phyloP scores from a whole-genome alignment of 2,113 vertebrate genomes.

The Syngnathoides biaculeatus region DNA sequence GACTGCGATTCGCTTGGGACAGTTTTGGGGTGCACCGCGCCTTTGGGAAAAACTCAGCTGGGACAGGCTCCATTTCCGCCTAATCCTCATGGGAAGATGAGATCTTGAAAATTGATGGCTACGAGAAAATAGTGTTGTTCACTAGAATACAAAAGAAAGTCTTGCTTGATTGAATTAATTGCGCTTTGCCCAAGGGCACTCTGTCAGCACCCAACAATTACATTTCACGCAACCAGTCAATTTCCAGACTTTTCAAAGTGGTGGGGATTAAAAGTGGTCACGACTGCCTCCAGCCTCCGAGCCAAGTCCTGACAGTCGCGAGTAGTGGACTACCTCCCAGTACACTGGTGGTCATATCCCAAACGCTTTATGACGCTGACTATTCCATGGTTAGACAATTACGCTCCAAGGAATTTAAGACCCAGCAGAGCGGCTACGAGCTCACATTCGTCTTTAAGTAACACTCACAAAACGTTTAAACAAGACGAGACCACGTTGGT shows the following conservation, averaged over 20 bases:
- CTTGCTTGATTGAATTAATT: neutral
- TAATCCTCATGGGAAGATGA: neutral
- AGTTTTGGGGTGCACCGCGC: too few relatives aligned
- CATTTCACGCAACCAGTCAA: too few relatives aligned
- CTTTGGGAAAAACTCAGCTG: too few relatives aligned
- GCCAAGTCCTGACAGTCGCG: neutral
- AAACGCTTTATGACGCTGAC: slow-evolving; percentile 29
- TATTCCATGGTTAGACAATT: slow-evolving; percentile 24
- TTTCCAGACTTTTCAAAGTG: neutral
- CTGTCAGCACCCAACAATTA: too few relatives aligned
- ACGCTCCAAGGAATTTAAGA: slow-evolving; percentile 27
- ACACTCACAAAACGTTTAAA: slow-evolving; percentile 7
- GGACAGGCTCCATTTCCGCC: neutral
- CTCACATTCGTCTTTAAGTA: slow-evolving; percentile 21
- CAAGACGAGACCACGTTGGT: neutral
- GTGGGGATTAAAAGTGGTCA: neutral
- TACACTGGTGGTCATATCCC: neutral
- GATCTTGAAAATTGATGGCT: neutral
- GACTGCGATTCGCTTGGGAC: neutral
- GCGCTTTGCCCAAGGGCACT: neutral
- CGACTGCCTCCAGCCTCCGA: neutral
- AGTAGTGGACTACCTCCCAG: neutral
- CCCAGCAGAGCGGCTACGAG: slow-evolving; percentile 26
- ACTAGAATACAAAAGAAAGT: neutral
- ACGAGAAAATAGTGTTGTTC: neutral